A percentile compares a stretch with the other conserved stretches of the same genome.
phyloP scores from a whole-genome alignment of 2,888 invertebrate genomes.

The Aleiodes leptofemur region DNA sequence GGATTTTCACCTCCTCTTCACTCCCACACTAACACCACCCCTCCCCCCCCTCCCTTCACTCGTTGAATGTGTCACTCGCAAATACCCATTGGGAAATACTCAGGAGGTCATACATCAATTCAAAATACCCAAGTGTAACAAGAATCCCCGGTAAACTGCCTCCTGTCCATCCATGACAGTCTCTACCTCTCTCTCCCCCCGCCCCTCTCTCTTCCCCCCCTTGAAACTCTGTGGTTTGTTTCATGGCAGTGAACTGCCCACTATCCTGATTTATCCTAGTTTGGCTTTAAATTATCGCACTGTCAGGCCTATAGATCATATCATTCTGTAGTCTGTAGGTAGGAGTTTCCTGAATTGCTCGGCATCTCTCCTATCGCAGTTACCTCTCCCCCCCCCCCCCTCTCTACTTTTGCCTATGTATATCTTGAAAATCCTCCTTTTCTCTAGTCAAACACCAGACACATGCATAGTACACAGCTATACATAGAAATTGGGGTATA shows the following conservation, averaged over 20 bases:
- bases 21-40: too few relatives aligned
- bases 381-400: neutral
- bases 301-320: conserved; percentile 71
- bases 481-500: conserved; percentile 34
- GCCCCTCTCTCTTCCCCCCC: too few relatives aligned
- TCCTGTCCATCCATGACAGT: conserved; percentile 50
- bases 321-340: conserved; percentile 57
- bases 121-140: conserved; percentile 43
- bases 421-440: conserved; percentile 17
- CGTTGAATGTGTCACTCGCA: conserved; percentile 31
- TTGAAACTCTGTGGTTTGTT: conserved; percentile 38
- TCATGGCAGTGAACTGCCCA: conserved; percentile 40
- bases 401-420: conserved; percentile 1
- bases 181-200: conserved; percentile 37
- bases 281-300: conserved; percentile 67
- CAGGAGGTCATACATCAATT: conserved; percentile 46
- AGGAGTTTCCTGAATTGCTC: conserved; percentile 67
- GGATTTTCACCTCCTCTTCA: conserved; percentile 7
- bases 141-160: conserved; percentile 54
- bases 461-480: conserved; percentile 25
- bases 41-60: neutral
- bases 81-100: conserved; percentile 27
- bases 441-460: conserved; percentile 1
- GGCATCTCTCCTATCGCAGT: conserved; percentile 52
- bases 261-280: conserved; percentile 61